These are phyloP conservation scores for Leptinotarsa defecta DNA, from an alignment of 1,140 invertebrate species.

Conservation along the genomic window DNA sequence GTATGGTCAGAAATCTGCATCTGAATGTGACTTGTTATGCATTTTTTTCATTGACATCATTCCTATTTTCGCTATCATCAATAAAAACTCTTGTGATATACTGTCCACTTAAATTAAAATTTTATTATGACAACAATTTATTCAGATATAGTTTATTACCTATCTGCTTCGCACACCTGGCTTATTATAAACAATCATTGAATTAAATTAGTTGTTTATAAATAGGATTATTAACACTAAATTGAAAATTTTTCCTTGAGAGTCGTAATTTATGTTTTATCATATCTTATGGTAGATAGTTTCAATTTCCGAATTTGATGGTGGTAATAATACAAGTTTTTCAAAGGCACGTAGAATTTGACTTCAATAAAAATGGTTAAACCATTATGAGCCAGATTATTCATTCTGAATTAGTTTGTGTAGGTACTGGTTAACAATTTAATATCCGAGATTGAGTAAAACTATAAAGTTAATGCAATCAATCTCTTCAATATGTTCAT, in stretches of 20 bases:
- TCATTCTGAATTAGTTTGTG: no score
- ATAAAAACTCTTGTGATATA: background rate
- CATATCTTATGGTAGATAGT: no score
- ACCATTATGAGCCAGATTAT: no score
- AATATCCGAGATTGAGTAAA: no score
- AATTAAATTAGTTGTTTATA: background rate
- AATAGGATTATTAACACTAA: background rate
- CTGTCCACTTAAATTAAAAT: background rate
- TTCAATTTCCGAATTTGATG: background rate
- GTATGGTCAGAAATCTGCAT: conserved; percentile 8
- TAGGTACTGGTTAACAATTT: no score
- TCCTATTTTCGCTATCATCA: background rate
- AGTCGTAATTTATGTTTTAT: background rate
- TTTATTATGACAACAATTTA: conserved; percentile 7
- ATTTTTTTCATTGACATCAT: background rate
- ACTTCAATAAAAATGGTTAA: background rate
- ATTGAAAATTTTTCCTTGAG: background rate
- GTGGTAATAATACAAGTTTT: background rate
- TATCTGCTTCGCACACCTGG: conserved; percentile 5
- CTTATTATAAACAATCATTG: conserved; percentile 1
- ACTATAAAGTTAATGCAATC: no score
- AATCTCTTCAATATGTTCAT: no score
- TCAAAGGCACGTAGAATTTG: background rate
- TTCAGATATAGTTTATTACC: background rate
- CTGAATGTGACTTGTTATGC: background rate